Conservation (phyloP, 2,797 vertebrate species). For the Catamblyrhynchus diadema region DNA sequence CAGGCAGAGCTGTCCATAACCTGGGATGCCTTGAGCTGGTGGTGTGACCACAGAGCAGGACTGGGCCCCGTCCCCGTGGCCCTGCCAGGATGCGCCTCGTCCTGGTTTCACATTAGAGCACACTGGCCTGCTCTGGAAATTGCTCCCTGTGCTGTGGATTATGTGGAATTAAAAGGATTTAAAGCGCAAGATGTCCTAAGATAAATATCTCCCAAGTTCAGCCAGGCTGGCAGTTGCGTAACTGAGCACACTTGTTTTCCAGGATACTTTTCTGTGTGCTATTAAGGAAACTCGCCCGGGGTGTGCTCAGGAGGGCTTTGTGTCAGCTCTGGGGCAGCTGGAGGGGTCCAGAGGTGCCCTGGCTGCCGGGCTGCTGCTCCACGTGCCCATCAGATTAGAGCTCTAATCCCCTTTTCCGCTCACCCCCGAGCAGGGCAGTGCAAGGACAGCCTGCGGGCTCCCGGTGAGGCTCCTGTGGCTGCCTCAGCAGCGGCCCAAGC, state of each 20-base stretch:
- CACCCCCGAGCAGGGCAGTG: background rate
- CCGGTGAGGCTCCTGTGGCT: fast-evolving
- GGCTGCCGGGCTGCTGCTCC: background rate
- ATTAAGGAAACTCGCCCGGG: fast-evolving
- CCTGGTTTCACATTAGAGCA: background rate
- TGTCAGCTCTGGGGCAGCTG: background rate
- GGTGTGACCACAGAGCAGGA: background rate
- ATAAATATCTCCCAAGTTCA: conserved; percentile 38
- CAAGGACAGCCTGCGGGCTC: background rate
- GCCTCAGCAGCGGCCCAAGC: background rate
- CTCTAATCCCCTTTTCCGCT: background rate
- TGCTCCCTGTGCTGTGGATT: conserved; percentile 30
- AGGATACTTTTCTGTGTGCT: background rate
- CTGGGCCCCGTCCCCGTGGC: fast-evolving
- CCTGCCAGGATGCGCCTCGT: background rate
- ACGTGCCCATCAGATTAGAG: background rate
- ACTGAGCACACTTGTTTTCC: background rate
- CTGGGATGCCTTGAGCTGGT: background rate
- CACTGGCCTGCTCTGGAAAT: background rate
- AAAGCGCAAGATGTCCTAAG: conserved; percentile 63
- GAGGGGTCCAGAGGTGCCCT: background rate
- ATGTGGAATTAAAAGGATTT: conserved; percentile 63
- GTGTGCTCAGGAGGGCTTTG: background rate
- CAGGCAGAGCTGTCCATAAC: background rate
- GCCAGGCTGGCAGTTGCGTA: conserved; percentile 42